phyloP scores from a whole-genome alignment of 2,797 vertebrate species.

The Lepidocolaptes lacrymiger region DNA sequence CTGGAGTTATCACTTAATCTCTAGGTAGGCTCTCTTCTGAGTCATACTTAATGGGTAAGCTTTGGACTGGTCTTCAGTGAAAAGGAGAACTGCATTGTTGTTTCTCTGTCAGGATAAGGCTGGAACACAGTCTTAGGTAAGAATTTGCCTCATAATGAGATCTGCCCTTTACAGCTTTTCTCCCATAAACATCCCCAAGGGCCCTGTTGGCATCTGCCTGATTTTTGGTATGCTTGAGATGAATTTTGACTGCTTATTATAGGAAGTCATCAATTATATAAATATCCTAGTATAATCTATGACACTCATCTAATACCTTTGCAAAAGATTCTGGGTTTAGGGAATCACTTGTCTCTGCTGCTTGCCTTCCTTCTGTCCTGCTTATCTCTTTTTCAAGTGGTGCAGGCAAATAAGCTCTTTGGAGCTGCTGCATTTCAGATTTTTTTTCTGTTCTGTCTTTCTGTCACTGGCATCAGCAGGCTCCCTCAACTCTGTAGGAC shows the following conservation, averaged over 20 bases:
- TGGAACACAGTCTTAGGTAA: background rate
- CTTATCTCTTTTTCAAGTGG: background rate
- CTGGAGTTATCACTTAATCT: slow-evolving; percentile 12
- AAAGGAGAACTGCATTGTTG: background rate
- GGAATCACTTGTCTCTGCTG: background rate
- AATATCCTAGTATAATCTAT: background rate
- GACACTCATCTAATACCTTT: background rate
- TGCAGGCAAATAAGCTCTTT: background rate
- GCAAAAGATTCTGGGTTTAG: background rate
- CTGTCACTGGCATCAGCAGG: background rate
- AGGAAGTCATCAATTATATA: background rate
- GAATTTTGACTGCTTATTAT: background rate
- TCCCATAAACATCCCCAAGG: background rate
- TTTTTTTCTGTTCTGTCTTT: background rate
- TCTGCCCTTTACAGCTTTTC: background rate
- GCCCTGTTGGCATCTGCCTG: background rate
- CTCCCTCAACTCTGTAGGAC: background rate
- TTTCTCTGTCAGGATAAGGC: background rate
- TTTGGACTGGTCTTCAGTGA: background rate
- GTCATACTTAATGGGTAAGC: background rate
- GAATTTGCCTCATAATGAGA: background rate
- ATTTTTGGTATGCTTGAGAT: background rate
- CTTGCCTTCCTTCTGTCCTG: background rate
- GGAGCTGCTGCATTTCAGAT: background rate
- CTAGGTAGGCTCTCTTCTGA: background rate